phyloP scores from a whole-genome alignment of 2,113 vertebrate species.

The Chrysemys picta region DNA sequence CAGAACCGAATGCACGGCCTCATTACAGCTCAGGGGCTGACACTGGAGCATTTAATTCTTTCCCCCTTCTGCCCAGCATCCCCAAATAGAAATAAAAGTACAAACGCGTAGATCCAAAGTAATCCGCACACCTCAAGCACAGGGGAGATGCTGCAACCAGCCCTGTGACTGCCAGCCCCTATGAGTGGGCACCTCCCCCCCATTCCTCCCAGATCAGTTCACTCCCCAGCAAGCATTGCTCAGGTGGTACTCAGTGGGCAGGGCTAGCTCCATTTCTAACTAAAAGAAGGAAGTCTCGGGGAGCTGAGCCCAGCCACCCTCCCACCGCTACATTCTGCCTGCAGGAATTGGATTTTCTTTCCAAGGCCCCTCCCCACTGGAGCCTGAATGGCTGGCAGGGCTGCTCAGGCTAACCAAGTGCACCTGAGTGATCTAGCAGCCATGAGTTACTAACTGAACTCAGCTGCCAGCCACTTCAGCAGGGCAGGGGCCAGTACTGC shows the following conservation, averaged over 20 bases:
- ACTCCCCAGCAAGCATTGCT: background rate
- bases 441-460: background rate
- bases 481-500: background rate
- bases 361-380: background rate
- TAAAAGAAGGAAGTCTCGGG: background rate
- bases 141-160: background rate
- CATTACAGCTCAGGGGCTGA: background rate
- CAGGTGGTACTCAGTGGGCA: background rate
- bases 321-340: background rate
- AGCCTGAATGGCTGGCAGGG: background rate
- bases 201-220: rapidly evolving
- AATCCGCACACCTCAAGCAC: background rate
- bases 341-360: background rate
- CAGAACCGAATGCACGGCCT: background rate
- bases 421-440: background rate
- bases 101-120: background rate
- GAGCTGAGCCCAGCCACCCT: background rate
- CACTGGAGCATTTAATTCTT: background rate
- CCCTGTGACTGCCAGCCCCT: background rate
- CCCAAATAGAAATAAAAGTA: background rate
- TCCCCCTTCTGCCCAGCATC: background rate
- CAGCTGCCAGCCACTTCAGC: background rate
- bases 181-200: rapidly evolving
- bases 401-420: background rate
- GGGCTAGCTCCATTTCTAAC: background rate